phyloP scores from a whole-genome alignment of 2,888 invertebrate genomes.

The Thecocarcelia acutangulata region DNA sequence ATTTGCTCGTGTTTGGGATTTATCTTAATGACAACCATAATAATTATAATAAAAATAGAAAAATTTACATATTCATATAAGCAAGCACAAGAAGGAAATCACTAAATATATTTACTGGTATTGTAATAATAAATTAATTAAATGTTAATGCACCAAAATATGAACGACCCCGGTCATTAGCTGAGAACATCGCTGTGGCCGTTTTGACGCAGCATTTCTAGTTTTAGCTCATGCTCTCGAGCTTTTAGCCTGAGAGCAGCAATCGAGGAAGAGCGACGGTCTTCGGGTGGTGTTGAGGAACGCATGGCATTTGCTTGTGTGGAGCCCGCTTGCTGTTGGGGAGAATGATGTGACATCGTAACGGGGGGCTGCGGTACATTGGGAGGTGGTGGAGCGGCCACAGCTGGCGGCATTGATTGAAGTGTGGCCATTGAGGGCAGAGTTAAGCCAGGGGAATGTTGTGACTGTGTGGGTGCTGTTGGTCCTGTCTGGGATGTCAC shows the following conservation, averaged over 20 bases:
- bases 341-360: slow-evolving; percentile 74
- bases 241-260: slow-evolving; percentile 93
- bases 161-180: slow-evolving; percentile 80
- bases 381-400: slow-evolving; percentile 84
- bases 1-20: too few relatives aligned
- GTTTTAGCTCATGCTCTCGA: slow-evolving; percentile 92
- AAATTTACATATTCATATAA: too few relatives aligned
- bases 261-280: slow-evolving; percentile 92
- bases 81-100: too few relatives aligned
- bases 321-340: slow-evolving; percentile 59
- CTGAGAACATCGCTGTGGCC: slow-evolving; percentile 89
- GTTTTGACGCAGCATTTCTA: slow-evolving; percentile 91
- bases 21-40: too few relatives aligned
- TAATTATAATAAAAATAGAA: too few relatives aligned
- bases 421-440: slow-evolving; percentile 81
- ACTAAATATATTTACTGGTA: too few relatives aligned
- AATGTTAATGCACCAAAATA: too few relatives aligned
- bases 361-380: slow-evolving; percentile 63
- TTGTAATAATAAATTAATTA: too few relatives aligned
- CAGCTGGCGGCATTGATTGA: slow-evolving; percentile 81
- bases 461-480: slow-evolving; percentile 79
- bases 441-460: slow-evolving; percentile 86
- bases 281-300: slow-evolving; percentile 85
- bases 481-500: slow-evolving; percentile 72
- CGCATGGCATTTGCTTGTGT: slow-evolving; percentile 72